Base-by-base conservation (phyloP, 2,888 invertebrate genomes). In the Plebejus melissa region DNA sequence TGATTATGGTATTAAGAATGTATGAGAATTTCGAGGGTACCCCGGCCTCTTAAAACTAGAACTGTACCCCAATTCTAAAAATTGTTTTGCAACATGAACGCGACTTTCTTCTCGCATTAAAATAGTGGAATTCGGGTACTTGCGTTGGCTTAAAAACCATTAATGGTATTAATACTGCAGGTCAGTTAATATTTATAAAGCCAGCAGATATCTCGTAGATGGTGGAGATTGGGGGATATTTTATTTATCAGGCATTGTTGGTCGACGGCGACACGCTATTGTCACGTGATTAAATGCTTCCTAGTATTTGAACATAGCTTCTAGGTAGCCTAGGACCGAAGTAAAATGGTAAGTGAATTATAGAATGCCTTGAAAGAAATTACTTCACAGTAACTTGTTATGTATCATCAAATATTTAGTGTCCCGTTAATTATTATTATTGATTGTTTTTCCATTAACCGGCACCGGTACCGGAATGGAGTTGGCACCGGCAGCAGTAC, bases 241-340 rank as follows among this genome's bases (percentile, higher is more conserved):
- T 32, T 65, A 65, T 65, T 65, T 65, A 32, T 65, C 32, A 32
- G 65, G 13, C 16, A 36, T 60, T 60, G 60, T 60, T 32, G 28
- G 28, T 9, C 9, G 58, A 58, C 58, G 22, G 7, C 22, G 60
- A 22, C 60, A 60, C 4, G 32, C 65, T 22, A 65, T 70, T 70
- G 70, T 70, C 41, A n/a, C 41, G 70, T 41, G 70, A 70, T 70
- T 11, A 41, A 70, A 4, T 38, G 41, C 41, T 41, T 41, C 41
- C 70, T n/a, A 28, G 0, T 60, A 3, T 0, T 4, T 13, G 16
- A 32, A 36, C 9, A 32, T 65, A 65, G 16, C 0, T 16, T 13
- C 32, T 32, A 36, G 36, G 65, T 13, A 7, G 58, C 7, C 22
- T 58, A 58, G 58, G 3, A 16, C 16, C 9, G 46, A 46, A 2